These are phyloP conservation scores for Cheilosia vernalis DNA, from an alignment of 2,888 invertebrate genomes.

Conservation along the genomic window DNA sequence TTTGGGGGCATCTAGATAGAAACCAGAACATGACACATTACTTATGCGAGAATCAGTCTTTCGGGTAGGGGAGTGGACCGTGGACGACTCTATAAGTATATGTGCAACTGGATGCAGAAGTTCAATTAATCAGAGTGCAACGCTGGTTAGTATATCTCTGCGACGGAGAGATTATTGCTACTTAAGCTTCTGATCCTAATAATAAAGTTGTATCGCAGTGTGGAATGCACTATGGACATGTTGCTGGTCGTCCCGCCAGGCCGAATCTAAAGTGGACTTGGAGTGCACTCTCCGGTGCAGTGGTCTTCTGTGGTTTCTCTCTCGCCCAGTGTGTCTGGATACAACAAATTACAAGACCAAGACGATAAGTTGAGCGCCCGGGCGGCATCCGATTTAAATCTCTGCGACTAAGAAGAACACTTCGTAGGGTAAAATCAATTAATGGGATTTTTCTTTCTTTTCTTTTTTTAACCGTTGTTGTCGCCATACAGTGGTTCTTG, in stretches of 20 bases:
- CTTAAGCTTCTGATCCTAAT: slow-evolving; percentile 71
- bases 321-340: slow-evolving; percentile 53
- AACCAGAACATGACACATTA: slow-evolving; percentile 64
- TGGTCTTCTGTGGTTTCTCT: slow-evolving; percentile 39
- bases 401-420: slow-evolving; percentile 57
- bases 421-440: slow-evolving; percentile 70
- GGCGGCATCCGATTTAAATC: slow-evolving; percentile 71
- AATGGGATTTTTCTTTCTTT: slow-evolving; percentile 45
- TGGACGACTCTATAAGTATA: neutral
- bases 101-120: slow-evolving; percentile 7
- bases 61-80: neutral
- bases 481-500: slow-evolving; percentile 37
- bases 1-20: slow-evolving; percentile 47
- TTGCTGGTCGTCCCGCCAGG: slow-evolving; percentile 27
- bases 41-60: slow-evolving; percentile 42
- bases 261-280: slow-evolving; percentile 67
- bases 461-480: slow-evolving; percentile 60
- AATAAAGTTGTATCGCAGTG: slow-evolving; percentile 63
- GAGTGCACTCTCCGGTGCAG: slow-evolving; percentile 68
- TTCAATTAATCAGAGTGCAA: slow-evolving; percentile 63
- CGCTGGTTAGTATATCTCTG: slow-evolving; percentile 38
- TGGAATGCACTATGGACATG: slow-evolving; percentile 45
- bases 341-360: slow-evolving; percentile 71
- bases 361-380: slow-evolving; percentile 58
- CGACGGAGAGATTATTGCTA: slow-evolving; percentile 58